Percentiles rank a stretch among this genome's conserved stretches.
These are phyloP conservation scores for Hypomecis punctinalis DNA, from an alignment of 2,888 invertebrate genomes.

Conservation along the genomic window DNA sequence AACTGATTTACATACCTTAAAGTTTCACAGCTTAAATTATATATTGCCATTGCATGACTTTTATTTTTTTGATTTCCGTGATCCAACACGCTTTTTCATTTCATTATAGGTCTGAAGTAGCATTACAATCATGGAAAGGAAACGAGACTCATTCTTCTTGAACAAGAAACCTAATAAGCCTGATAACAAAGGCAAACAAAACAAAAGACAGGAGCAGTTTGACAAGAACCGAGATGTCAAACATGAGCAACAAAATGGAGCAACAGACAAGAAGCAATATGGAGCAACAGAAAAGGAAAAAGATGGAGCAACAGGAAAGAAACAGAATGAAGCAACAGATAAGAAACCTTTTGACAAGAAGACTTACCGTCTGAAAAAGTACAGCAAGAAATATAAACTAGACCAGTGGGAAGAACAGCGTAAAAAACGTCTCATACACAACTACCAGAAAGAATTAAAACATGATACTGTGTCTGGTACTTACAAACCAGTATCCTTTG, in stretches of 20 bases:
- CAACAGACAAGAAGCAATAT: slow-evolving; percentile 23
- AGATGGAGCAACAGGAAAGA: slow-evolving; percentile 23
- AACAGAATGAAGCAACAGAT: slow-evolving; percentile 21
- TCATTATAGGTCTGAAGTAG: slow-evolving; percentile 76
- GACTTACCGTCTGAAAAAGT: slow-evolving; percentile 87
- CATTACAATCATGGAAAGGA: slow-evolving; percentile 65
- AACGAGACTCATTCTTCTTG: slow-evolving; percentile 69
- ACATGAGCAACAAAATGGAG: slow-evolving; percentile 36
- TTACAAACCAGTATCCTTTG: slow-evolving; percentile 81
- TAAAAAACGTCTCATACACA: slow-evolving; percentile 83
- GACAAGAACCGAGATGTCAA: slow-evolving; percentile 58
- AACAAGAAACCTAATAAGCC: slow-evolving; percentile 55
- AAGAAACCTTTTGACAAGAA: slow-evolving; percentile 89
- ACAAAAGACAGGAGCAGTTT: slow-evolving; percentile 61
- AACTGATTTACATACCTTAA: too few relatives aligned
- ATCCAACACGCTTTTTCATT: slow-evolving; percentile 82
- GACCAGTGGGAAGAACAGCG: slow-evolving; percentile 88
- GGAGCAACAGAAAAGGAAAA: slow-evolving; percentile 67
- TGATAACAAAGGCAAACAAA: slow-evolving; percentile 31
- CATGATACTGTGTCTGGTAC: slow-evolving; percentile 73
- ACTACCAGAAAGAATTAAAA: slow-evolving; percentile 84
- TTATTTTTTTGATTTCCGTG: slow-evolving; percentile 47
- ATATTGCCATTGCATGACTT: slow-evolving; percentile 26
- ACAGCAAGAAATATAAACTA: slow-evolving; percentile 89
- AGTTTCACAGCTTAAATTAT: too few relatives aligned